Evolutionary conservation across 2,888 invertebrate species (phyloP).

Genomic region (Galerucella calmariensis): DNA sequence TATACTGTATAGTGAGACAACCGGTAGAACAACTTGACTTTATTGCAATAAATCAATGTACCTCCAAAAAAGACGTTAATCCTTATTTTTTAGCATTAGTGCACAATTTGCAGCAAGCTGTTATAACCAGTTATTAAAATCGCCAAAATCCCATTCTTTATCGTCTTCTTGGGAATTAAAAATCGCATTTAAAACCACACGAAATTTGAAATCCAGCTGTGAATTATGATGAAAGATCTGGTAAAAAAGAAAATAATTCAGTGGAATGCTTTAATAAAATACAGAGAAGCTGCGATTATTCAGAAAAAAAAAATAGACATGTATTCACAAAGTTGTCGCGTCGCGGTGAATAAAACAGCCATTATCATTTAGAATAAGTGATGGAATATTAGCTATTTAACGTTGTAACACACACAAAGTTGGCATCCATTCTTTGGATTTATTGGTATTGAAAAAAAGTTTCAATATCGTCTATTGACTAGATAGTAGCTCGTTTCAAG

Average conservation of each 20-base stretch:
- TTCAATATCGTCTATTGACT: too few relatives aligned
- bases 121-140: neutral
- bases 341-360: too few relatives aligned
- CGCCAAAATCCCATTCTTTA: conserved; percentile 2
- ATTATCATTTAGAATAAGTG: neutral
- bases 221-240: neutral
- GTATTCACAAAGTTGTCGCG: too few relatives aligned
- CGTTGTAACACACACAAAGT: too few relatives aligned
- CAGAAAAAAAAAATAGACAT: neutral
- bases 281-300: neutral
- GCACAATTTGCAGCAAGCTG: neutral
- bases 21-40: neutral
- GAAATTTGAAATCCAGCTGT: conserved; percentile 1
- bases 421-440: too few relatives aligned
- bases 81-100: neutral
- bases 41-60: neutral
- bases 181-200: neutral
- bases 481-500: too few relatives aligned
- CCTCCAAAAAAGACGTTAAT: neutral
- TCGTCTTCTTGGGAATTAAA: neutral
- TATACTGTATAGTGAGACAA: neutral
- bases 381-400: neutral
- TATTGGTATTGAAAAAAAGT: too few relatives aligned
- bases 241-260: neutral
- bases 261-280: neutral